Evolutionary conservation across 2,113 vertebrate species (phyloP).

Genomic region (Hippocampus guttulatus): DNA sequence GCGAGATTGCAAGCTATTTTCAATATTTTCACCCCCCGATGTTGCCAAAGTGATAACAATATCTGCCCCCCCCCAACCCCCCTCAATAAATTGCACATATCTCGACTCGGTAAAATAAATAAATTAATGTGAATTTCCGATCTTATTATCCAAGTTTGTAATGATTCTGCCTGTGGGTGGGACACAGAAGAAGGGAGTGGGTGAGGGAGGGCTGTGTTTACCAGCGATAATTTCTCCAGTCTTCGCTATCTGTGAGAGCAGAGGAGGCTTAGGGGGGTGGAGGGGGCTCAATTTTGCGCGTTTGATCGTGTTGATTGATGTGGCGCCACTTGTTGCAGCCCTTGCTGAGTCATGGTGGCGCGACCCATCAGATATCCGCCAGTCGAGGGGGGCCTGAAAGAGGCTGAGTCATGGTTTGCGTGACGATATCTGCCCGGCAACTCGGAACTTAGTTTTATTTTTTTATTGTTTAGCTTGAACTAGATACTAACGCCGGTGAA

Average conservation of each 20-base stretch:
- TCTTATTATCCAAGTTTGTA: slow-evolving; percentile 6
- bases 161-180: slow-evolving; percentile 36
- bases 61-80: background rate
- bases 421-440: slow-evolving; percentile 12
- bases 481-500: background rate
- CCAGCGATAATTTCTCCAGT: slow-evolving; percentile 49
- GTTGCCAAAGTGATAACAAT: background rate
- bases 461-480: too few species aligned
- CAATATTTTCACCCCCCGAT: background rate
- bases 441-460: background rate
- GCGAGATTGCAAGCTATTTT: background rate
- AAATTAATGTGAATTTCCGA: background rate
- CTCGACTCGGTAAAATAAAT: background rate
- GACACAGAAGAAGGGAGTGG: slow-evolving; percentile 1
- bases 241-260: slow-evolving; percentile 51
- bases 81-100: background rate
- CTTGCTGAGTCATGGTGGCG: slow-evolving; percentile 72
- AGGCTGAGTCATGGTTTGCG: slow-evolving; percentile 49
- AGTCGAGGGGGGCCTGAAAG: slow-evolving; percentile 8
- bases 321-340: slow-evolving; percentile 26
- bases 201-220: slow-evolving; percentile 33
- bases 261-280: slow-evolving; percentile 14
- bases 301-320: slow-evolving; percentile 45
- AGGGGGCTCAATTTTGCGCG: background rate
- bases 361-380: background rate